These are phyloP conservation scores for Ceratosolen solmsi DNA, from an alignment of 1,140 invertebrate genomes.

Conservation along the genomic window DNA sequence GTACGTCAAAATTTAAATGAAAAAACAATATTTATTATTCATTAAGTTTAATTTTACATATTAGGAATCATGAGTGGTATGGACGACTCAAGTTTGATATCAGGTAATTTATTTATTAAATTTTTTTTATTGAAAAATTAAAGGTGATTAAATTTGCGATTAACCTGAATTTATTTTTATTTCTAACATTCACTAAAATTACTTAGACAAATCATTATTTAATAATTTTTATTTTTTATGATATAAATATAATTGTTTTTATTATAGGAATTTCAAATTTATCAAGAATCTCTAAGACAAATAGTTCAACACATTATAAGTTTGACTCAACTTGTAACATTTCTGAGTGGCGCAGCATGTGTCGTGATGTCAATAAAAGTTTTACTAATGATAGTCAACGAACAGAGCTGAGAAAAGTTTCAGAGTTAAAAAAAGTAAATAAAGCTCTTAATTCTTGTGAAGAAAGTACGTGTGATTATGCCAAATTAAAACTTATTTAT, in stretches of 20 bases:
- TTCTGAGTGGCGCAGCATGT: conserved; percentile 48
- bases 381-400: conserved; percentile 29
- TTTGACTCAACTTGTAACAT: conserved; percentile 53
- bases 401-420: conserved; percentile 49
- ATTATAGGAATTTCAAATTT: conserved; percentile 60
- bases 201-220: conserved; percentile 21
- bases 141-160: conserved; percentile 3
- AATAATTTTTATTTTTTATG: conserved; percentile 2
- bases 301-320: conserved; percentile 48
- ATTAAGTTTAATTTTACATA: neutral
- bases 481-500: conserved; percentile 56
- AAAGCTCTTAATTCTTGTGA: conserved; percentile 55
- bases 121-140: neutral
- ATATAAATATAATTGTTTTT: neutral
- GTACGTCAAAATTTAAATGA: neutral
- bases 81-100: conserved; percentile 57
- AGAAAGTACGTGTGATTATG: conserved; percentile 55
- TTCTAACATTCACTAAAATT: conserved; percentile 2
- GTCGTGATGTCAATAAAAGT: conserved; percentile 41
- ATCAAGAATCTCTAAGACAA: conserved; percentile 57
- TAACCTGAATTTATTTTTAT: conserved; percentile 18
- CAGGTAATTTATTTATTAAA: conserved; percentile 51
- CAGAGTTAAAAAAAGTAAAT: conserved; percentile 40
- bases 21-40: neutral
- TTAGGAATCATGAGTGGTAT: conserved; percentile 54